phyloP scores from a whole-genome alignment of 2,113 vertebrate species.

The Malurus elegans region DNA sequence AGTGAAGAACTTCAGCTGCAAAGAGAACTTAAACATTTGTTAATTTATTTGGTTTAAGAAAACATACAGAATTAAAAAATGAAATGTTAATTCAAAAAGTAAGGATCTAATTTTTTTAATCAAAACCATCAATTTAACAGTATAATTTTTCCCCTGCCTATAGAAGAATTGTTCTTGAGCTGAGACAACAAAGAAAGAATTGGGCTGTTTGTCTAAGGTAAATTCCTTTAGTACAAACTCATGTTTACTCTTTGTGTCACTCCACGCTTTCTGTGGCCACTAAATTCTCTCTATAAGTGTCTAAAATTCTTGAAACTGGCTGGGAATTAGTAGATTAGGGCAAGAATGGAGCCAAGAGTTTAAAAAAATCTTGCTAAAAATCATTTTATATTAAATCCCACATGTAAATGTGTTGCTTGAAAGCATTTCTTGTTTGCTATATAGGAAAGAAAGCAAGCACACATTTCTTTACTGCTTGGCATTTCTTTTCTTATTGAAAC shows the following conservation, averaged over 20 bases:
- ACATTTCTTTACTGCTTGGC: neutral
- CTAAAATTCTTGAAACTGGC: neutral
- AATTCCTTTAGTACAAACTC: neutral
- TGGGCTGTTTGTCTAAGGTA: neutral
- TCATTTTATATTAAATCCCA: neutral
- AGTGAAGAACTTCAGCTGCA: conserved; percentile 14
- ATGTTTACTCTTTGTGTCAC: neutral
- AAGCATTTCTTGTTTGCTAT: neutral
- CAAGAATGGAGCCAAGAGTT: neutral
- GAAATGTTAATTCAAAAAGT: neutral
- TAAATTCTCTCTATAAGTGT: neutral
- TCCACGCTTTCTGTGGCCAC: neutral
- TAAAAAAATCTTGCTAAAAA: neutral
- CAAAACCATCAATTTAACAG: neutral
- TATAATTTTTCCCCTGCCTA: neutral
- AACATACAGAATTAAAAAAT: neutral
- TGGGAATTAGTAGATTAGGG: neutral
- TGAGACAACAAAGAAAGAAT: neutral
- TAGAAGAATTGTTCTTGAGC: neutral
- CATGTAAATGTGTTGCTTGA: neutral
- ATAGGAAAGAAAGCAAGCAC: neutral
- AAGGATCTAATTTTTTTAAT: neutral
- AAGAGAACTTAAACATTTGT: neutral
- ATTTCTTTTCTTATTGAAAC: neutral
- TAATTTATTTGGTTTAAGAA: neutral